phyloP scores from a whole-genome alignment of 1,140 invertebrate species.

The Geopemphigus sp. region DNA sequence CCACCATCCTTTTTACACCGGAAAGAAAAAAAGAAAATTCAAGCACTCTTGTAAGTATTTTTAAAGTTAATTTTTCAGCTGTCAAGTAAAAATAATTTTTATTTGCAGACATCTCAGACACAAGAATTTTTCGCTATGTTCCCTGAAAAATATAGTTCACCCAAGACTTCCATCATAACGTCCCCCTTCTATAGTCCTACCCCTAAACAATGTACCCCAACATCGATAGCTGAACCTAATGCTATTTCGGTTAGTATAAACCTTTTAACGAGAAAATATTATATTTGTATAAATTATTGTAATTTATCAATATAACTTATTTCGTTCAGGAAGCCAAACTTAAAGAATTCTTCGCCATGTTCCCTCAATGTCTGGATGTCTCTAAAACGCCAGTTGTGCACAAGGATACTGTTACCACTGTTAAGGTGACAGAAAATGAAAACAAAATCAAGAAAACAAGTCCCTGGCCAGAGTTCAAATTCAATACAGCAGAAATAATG shows the following conservation, averaged over 20 bases:
- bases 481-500: slow-evolving; percentile 44
- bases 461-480: slow-evolving; percentile 45
- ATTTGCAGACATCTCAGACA: slow-evolving; percentile 34
- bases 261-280: neutral
- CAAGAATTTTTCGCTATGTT: slow-evolving; percentile 44
- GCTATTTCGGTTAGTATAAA: slow-evolving; percentile 24
- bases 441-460: slow-evolving; percentile 27
- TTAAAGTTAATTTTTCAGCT: neutral
- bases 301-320: neutral
- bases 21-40: slow-evolving; percentile 22
- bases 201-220: neutral
- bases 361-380: slow-evolving; percentile 42
- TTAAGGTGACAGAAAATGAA: slow-evolving; percentile 18
- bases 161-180: slow-evolving; percentile 1
- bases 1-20: slow-evolving; percentile 20
- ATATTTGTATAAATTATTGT: neutral
- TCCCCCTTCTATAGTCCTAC: neutral
- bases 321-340: slow-evolving; percentile 36
- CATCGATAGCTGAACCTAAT: slow-evolving; percentile 20
- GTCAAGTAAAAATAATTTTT: neutral
- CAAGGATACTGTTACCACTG: slow-evolving; percentile 10
- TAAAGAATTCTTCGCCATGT: slow-evolving; percentile 40
- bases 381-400: slow-evolving; percentile 5
- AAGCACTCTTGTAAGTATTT: slow-evolving; percentile 16
- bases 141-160: slow-evolving; percentile 39